A percentile compares a stretch with the other conserved stretches of the same genome.
These are phyloP conservation scores for Drosophila koepferae DNA, from an alignment of 2,888 invertebrate genomes.

Conservation along the genomic window DNA sequence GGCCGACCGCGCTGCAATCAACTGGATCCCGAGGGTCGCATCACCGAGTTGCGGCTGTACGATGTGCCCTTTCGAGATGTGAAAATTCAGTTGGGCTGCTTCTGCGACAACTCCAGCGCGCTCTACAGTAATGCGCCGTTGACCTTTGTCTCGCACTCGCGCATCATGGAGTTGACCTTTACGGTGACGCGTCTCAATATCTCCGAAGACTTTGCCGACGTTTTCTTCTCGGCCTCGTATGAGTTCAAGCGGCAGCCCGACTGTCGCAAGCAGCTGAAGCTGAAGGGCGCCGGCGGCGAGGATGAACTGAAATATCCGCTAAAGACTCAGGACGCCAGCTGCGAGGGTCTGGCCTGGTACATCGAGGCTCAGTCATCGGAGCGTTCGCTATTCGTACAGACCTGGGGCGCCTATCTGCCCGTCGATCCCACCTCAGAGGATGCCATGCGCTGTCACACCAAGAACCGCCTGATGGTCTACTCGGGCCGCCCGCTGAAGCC, in stretches of 20 bases:
- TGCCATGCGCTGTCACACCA: conserved; percentile 90
- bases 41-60: conserved; percentile 87
- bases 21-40: conserved; percentile 84
- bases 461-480: conserved; percentile 92
- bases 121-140: conserved; percentile 87
- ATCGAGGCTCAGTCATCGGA: conserved; percentile 92
- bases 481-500: conserved; percentile 88
- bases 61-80: conserved; percentile 90
- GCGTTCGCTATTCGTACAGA: conserved; percentile 92
- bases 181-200: conserved; percentile 90
- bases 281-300: conserved; percentile 89
- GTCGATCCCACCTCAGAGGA: conserved; percentile 88
- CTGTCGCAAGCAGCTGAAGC: conserved; percentile 88
- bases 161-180: conserved; percentile 91
- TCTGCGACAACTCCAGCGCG: conserved; percentile 90
- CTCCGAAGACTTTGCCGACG: conserved; percentile 92
- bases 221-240: conserved; percentile 91
- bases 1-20: conserved; percentile 88
- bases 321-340: conserved; percentile 86
- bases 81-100: conserved; percentile 90
- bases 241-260: conserved; percentile 88
- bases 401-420: conserved; percentile 92
- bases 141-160: conserved; percentile 88
- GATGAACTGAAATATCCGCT: conserved; percentile 89
- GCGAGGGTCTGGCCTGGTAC: conserved; percentile 89